Evolutionary conservation across 2,113 vertebrate genomes (phyloP).

Genomic region (Calidris pygmaea): DNA sequence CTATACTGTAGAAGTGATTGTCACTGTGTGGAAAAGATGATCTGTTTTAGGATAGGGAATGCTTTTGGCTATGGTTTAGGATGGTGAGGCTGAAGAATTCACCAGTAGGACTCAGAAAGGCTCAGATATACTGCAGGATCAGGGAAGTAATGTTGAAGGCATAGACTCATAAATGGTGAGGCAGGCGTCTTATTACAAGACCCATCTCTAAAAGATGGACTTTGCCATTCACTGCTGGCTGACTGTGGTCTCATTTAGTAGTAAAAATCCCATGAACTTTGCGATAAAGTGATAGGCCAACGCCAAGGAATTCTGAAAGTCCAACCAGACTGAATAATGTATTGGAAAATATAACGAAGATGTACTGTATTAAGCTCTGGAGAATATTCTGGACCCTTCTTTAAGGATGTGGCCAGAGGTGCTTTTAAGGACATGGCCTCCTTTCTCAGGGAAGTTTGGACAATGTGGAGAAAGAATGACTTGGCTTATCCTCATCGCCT

Average conservation of each 20-base stretch:
- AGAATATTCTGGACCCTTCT: not conserved
- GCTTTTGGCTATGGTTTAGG: not conserved
- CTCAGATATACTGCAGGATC: not conserved
- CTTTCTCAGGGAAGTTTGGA: not conserved
- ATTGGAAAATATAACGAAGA: not conserved
- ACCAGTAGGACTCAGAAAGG: not conserved
- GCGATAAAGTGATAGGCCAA: not conserved
- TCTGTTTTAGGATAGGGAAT: not conserved
- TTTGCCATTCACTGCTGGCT: not conserved
- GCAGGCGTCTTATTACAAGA: not conserved
- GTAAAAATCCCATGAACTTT: not conserved
- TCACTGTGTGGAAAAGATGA: not conserved
- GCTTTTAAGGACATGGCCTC: not conserved
- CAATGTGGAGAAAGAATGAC: not conserved
- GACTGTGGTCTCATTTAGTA: not conserved
- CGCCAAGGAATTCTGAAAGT: conserved; percentile 10
- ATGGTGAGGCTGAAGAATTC: not conserved
- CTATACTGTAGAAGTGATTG: not conserved
- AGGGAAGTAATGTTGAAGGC: not conserved
- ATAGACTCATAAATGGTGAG: not conserved
- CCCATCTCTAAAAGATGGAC: not conserved
- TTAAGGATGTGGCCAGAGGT: not conserved
- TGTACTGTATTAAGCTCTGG: not conserved
- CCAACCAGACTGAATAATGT: not conserved
- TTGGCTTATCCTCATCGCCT: not conserved